phyloP scores from a whole-genome alignment of 2,797 vertebrate species.

The Scolopax bukidnonensis region DNA sequence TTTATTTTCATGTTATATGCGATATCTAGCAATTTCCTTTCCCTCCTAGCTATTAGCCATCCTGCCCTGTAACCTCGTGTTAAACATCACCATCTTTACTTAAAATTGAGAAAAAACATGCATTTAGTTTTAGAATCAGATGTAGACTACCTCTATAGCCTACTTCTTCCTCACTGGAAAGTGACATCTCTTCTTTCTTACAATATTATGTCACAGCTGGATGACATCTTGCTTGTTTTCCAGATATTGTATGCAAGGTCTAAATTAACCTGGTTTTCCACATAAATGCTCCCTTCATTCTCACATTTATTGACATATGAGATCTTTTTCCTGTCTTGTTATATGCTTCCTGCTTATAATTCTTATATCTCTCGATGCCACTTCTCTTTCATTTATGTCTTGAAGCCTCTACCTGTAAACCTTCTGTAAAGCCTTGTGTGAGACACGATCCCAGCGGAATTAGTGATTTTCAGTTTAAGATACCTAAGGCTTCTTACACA shows the following conservation, averaged over 20 bases:
- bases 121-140: not conserved
- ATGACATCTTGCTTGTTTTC: not conserved
- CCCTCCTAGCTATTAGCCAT: not conserved
- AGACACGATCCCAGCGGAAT: not conserved
- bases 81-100: not conserved
- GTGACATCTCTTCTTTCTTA: not conserved
- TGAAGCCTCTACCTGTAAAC: not conserved
- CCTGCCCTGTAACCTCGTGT: not conserved
- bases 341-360: not conserved
- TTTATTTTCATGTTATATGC: not conserved
- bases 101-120: not conserved
- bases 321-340: not conserved
- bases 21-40: constrained; percentile 2
- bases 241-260: not conserved
- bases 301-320: not conserved
- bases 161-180: not conserved
- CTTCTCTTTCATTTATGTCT: not conserved
- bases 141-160: not conserved
- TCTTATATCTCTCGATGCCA: not conserved
- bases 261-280: not conserved
- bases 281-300: not conserved
- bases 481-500: not conserved
- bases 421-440: not conserved
- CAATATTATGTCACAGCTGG: not conserved
- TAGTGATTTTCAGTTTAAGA: not conserved